These are phyloP conservation scores for Tiliacea aurago DNA, from an alignment of 2,888 invertebrate genomes.

Conservation along the genomic window DNA sequence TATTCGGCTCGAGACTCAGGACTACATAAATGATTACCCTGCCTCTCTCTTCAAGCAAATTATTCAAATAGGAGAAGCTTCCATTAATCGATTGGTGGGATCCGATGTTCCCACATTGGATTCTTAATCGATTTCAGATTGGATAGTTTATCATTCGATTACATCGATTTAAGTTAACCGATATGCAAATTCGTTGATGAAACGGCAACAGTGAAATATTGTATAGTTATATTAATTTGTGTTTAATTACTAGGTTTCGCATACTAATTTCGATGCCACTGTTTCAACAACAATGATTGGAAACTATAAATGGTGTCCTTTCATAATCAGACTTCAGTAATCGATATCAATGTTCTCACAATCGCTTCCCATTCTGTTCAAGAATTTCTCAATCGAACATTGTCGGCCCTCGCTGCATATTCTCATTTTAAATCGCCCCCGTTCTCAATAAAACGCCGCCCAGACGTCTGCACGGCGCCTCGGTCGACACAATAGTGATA, in stretches of 20 bases:
- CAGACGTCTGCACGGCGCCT: slow-evolving; percentile 79
- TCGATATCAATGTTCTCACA: slow-evolving; percentile 21
- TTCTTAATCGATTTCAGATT: slow-evolving; percentile 52
- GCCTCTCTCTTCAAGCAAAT: slow-evolving; percentile 42
- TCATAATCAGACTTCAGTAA: not conserved
- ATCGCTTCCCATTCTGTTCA: slow-evolving; percentile 19
- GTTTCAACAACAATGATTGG: slow-evolving; percentile 27
- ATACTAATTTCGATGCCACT: slow-evolving; percentile 14
- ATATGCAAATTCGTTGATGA: slow-evolving; percentile 43
- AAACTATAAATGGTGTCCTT: slow-evolving; percentile 17
- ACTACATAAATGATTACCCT: slow-evolving; percentile 55
- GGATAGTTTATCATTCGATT: slow-evolving; percentile 30
- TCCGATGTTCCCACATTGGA: slow-evolving; percentile 20
- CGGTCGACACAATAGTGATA: slow-evolving; percentile 78
- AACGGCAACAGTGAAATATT: slow-evolving; percentile 36
- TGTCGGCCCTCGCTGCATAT: slow-evolving; percentile 77
- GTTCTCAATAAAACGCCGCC: slow-evolving; percentile 71
- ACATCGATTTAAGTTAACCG: slow-evolving; percentile 31
- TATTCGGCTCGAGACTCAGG: slow-evolving; percentile 30
- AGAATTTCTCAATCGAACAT: slow-evolving; percentile 74
- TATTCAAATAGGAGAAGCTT: slow-evolving; percentile 52
- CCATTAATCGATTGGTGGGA: slow-evolving; percentile 45
- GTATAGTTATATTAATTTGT: slow-evolving; percentile 34
- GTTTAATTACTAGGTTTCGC: slow-evolving; percentile 48
- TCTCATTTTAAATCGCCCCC: slow-evolving; percentile 80